These are phyloP conservation scores for Tupaia chinensis DNA, from an alignment of 2,113 vertebrate species.

Conservation along the genomic window DNA sequence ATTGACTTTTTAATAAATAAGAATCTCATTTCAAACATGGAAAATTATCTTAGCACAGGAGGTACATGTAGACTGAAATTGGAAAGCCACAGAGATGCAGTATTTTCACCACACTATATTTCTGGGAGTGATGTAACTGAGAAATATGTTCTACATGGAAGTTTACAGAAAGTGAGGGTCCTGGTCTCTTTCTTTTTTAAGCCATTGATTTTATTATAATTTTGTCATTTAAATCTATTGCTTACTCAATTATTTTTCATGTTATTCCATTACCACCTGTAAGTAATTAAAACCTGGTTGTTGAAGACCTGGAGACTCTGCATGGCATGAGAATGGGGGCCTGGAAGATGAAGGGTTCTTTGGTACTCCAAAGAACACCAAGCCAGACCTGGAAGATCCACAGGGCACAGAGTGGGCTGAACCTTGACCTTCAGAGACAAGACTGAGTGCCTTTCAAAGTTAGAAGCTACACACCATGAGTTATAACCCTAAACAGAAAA, in stretches of 20 bases:
- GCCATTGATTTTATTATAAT: not conserved
- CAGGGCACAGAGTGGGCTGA: not conserved
- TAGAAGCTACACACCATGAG: not conserved
- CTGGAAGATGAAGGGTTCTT: fast-evolving
- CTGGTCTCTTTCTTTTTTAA: not conserved
- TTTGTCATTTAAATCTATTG: not conserved
- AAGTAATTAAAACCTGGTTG: not conserved
- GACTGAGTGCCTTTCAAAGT: fast-evolving
- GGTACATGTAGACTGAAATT: not conserved
- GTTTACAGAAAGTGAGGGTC: not conserved
- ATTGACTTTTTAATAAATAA: not conserved
- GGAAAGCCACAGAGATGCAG: not conserved
- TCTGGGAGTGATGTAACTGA: not conserved
- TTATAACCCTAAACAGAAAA: too few species aligned
- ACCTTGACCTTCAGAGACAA: not conserved
- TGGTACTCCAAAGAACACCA: not conserved
- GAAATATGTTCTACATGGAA: not conserved
- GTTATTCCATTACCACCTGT: not conserved
- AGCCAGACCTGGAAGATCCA: not conserved
- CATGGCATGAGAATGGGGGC: not conserved
- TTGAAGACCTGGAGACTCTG: not conserved
- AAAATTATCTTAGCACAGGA: not conserved
- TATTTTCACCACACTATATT: not conserved
- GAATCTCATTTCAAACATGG: not conserved
- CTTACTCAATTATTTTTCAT: not conserved